Conservation (phyloP, 2,888 invertebrate species). For the Gastrophysa polygoni region DNA sequence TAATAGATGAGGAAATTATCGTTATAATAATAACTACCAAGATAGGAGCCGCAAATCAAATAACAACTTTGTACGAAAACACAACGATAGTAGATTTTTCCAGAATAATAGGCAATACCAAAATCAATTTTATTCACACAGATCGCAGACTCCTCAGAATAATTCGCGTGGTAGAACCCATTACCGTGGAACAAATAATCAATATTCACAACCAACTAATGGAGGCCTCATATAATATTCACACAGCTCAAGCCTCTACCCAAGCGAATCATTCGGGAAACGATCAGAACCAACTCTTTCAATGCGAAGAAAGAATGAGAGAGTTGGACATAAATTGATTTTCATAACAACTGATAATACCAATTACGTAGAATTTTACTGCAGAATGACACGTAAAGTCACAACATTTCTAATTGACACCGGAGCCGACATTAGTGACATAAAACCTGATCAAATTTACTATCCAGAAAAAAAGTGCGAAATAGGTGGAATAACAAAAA, state of each 20-base stretch:
- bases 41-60: background rate
- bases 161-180: background rate
- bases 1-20: background rate
- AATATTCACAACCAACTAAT: background rate
- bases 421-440: too few species aligned
- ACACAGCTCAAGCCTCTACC: background rate
- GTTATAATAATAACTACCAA: too few species aligned
- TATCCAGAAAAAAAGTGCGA: background rate
- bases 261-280: background rate
- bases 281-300: background rate
- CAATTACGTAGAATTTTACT: too few species aligned
- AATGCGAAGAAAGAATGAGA: background rate
- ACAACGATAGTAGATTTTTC: background rate
- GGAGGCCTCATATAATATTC: background rate
- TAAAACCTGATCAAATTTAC: background rate
- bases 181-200: background rate
- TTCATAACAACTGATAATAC: background rate
- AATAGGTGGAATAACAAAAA: background rate
- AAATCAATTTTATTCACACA: too few species aligned
- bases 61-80: background rate
- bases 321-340: background rate
- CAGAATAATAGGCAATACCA: too few species aligned
- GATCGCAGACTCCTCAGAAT: background rate
- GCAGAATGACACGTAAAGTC: background rate
- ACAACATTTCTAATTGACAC: too few species aligned